Percentiles rank a stretch among this genome's conserved stretches.
phyloP scores from a whole-genome alignment of 2,888 invertebrate genomes.

The Strigamia crassipes region DNA sequence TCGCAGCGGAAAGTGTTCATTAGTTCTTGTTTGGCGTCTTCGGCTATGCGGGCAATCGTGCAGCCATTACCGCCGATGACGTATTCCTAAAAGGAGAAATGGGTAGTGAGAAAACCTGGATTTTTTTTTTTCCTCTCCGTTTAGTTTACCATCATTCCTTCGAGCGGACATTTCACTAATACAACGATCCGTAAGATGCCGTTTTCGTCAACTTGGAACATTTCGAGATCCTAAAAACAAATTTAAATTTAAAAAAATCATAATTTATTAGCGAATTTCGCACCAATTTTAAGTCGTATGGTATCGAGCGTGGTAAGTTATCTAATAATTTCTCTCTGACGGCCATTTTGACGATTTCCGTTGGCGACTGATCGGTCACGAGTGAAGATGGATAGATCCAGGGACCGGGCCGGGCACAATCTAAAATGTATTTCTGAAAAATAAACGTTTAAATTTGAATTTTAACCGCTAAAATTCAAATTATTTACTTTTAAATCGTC shows the following conservation, averaged over 20 bases:
- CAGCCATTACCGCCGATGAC: constrained; percentile 72
- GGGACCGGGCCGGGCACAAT: constrained; percentile 67
- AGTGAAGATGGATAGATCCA: constrained; percentile 72
- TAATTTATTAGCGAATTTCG: background rate
- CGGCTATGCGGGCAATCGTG: constrained; percentile 73
- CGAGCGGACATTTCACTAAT: constrained; percentile 51
- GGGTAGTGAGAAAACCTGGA: constrained; percentile 62
- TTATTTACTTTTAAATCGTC: constrained; percentile 69
- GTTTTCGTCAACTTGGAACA: constrained; percentile 58
- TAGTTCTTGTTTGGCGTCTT: constrained; percentile 68
- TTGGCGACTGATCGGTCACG: constrained; percentile 75
- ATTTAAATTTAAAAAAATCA: background rate
- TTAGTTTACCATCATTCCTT: background rate
- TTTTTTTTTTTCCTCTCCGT: constrained; percentile 50
- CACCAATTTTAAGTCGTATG: constrained; percentile 70
- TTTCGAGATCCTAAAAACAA: constrained; percentile 65
- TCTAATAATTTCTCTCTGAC: constrained; percentile 85
- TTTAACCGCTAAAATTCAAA: background rate
- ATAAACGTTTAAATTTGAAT: background rate
- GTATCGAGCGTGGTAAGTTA: constrained; percentile 80
- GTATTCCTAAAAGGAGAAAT: constrained; percentile 65
- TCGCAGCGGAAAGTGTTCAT: constrained; percentile 69
- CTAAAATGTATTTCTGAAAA: constrained; percentile 70
- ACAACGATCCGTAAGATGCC: constrained; percentile 55
- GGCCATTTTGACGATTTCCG: constrained; percentile 71